These are phyloP conservation scores for Serinus canaria DNA, from an alignment of 2,113 vertebrate species.

Conservation along the genomic window DNA sequence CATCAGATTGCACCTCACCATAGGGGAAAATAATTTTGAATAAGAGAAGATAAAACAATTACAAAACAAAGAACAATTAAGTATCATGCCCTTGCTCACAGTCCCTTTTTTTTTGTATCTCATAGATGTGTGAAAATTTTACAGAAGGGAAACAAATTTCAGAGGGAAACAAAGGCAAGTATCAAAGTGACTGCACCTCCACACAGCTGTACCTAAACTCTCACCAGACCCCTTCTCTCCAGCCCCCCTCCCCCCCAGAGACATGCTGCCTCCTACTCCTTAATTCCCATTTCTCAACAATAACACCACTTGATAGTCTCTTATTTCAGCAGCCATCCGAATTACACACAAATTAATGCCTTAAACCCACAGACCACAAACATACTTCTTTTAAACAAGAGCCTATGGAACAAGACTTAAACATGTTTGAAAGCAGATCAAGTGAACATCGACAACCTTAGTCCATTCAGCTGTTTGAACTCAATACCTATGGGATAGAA, in stretches of 20 bases:
- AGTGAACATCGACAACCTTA: neutral
- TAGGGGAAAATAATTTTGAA: neutral
- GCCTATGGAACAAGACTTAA: neutral
- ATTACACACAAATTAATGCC: neutral
- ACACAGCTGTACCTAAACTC: neutral
- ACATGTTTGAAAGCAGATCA: neutral
- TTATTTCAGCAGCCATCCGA: neutral
- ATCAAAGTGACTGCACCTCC: neutral
- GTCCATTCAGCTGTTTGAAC: slow-evolving; percentile 14
- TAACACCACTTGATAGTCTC: neutral
- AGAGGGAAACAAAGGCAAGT: neutral
- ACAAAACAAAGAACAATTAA: neutral
- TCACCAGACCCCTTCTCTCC: neutral
- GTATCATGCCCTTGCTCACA: neutral
- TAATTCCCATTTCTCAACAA: neutral
- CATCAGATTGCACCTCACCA: accelerated
- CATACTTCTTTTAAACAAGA: neutral
- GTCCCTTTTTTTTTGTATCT: neutral
- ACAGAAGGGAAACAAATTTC: neutral
- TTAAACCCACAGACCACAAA: neutral
- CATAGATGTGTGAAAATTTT: neutral
- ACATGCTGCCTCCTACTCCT: neutral
- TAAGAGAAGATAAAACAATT: neutral
- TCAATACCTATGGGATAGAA: neutral
- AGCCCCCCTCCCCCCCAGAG: neutral